Conservation (phyloP, 2,888 invertebrate species). For the Callinectes sapidus region DNA sequence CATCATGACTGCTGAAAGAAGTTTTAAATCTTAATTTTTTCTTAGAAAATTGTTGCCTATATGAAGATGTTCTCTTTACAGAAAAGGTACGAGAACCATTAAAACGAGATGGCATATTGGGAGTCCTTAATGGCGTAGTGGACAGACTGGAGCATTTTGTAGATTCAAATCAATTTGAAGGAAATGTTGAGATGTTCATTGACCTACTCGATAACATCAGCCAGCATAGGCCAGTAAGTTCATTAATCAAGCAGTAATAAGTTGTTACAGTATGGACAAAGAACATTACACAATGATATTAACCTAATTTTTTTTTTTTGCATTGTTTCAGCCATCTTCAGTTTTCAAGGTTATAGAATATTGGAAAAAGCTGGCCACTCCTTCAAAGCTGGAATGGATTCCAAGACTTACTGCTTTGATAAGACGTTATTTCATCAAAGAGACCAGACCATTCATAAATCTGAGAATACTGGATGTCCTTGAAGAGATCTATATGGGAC, state of each 20-base stretch:
- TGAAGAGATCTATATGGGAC: slow-evolving; percentile 82
- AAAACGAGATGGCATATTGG: background rate
- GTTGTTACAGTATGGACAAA: background rate
- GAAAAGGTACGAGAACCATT: background rate
- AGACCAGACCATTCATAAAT: slow-evolving; percentile 84
- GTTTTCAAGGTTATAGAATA: slow-evolving; percentile 33
- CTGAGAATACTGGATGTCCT: slow-evolving; percentile 84
- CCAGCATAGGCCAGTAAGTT: slow-evolving; percentile 41
- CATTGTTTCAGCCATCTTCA: slow-evolving; percentile 44
- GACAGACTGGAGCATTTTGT: slow-evolving; percentile 86
- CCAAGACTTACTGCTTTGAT: slow-evolving; percentile 83
- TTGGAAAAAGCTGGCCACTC: background rate
- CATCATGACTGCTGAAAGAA: background rate
- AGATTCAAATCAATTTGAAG: slow-evolving; percentile 84
- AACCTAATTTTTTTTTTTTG: background rate
- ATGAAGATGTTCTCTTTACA: background rate
- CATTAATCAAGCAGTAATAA: background rate
- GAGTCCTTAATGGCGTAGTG: slow-evolving; percentile 81
- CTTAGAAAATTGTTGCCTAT: background rate
- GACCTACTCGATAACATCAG: slow-evolving; percentile 85
- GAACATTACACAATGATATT: background rate
- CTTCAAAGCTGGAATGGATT: slow-evolving; percentile 79
- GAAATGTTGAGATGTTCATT: slow-evolving; percentile 85
- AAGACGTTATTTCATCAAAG: slow-evolving; percentile 85
- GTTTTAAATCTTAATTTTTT: background rate